Evolutionary conservation across 2,888 invertebrate genomes (phyloP), one percentile per base, ranked within the genome.

Genomic region (Liopterus haemorrhoidalis): DNA sequence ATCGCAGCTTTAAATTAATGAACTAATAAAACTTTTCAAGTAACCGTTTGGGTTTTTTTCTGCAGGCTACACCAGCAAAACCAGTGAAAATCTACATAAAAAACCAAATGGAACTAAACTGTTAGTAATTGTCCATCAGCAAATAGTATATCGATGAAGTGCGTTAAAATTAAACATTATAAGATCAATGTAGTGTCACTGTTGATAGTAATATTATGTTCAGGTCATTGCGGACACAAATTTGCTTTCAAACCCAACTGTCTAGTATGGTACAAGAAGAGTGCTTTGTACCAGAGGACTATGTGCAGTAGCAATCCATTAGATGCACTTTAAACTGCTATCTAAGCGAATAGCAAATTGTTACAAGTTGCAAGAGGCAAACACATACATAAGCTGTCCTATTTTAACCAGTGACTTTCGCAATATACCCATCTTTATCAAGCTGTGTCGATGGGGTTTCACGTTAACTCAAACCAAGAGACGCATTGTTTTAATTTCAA

Each of bases 281-380:
- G 30, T 37, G 14, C 38, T 37, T 30, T 41, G 32, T 38, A 49
- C 20, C 43, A 37, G 28, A 38, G 38, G 19, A 48, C 44, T 41
- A 41, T 48, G 45, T 51, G 49, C 53, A 49, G 49, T 41, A 49
- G 56, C 52, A 57, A 59, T 57, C 57, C 57, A 59, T 59, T 59
- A 59, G 54, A 43, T 54, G 54, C 55, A 56, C 56, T 58, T 51
- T 55, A 57, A 57, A 57, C 55, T 56, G 57, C 56, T 56, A 54
- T 57, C 54, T 54, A 54, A 55, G 57, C 56, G 52, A 48, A 51
- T 49, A 46, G 56, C 55, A 54, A 57, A 56, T 59, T 57, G 52
- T 53, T 54, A 45, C 54, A 54, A 54, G 53, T 56, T 54, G 37
- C 49, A 46, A 49, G 51, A 42, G 50, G 51, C 53, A 48, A 51